A percentile compares a stretch with the other conserved stretches of the same genome.
Conservation (phyloP, 2,888 invertebrate genomes). For the Machimus rusticus region DNA sequence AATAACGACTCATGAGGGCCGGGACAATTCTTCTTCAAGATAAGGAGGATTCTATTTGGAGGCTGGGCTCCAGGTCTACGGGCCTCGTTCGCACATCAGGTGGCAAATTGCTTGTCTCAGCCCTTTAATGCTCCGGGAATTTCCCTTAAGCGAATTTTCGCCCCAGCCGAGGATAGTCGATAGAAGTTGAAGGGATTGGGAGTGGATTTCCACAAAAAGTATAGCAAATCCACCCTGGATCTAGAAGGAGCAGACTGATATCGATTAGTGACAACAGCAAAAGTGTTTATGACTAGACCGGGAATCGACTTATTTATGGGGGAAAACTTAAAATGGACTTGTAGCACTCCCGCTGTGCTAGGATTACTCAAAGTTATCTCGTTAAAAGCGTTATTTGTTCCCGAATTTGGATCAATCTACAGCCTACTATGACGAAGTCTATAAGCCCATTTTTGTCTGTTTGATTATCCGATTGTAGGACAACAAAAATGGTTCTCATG, state of each 20-base stretch:
- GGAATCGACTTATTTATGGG: not conserved
- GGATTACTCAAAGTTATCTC: not conserved
- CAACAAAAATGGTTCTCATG: not conserved
- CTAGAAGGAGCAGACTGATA: not conserved
- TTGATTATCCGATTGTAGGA: not conserved
- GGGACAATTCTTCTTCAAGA: not conserved
- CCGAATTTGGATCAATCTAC: not conserved
- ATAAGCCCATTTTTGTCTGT: not conserved
- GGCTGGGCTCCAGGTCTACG: not conserved
- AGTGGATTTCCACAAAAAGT: not conserved
- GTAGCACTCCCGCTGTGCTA: not conserved
- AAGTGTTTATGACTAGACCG: not conserved
- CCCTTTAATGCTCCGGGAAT: not conserved
- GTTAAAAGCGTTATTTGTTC: not conserved
- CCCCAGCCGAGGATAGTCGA: not conserved
- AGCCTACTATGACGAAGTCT: not conserved
- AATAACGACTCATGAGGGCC: not conserved
- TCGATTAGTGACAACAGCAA: not conserved
- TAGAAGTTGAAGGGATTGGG: not conserved
- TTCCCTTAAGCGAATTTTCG: not conserved
- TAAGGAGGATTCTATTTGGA: not conserved
- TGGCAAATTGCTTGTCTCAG: not conserved
- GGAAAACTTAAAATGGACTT: not conserved
- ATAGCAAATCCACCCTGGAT: not conserved
- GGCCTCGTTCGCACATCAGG: not conserved